Conservation (phyloP, 2,797 vertebrate genomes). For the Aulostomus chinensis region DNA sequence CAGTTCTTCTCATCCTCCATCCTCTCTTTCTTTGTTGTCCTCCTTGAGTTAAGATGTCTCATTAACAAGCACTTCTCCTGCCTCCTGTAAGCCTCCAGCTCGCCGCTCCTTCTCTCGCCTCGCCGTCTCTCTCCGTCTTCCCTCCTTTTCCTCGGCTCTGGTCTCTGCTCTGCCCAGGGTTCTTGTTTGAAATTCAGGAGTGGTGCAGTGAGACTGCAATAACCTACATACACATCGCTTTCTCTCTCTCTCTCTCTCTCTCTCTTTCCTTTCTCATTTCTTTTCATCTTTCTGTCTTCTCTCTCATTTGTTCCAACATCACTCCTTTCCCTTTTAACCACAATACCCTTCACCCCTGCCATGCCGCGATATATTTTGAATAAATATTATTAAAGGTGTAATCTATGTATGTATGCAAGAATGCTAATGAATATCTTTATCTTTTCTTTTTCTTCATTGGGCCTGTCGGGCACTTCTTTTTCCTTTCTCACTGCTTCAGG, state of each 20-base stretch:
- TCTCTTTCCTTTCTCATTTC: constrained; percentile 8
- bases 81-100: constrained; percentile 70
- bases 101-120: constrained; percentile 42
- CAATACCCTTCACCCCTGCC: constrained; percentile 1
- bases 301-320: constrained; percentile 26
- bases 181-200: constrained; percentile 76
- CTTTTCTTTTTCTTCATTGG: constrained; percentile 6
- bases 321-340: constrained; percentile 19
- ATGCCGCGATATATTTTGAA: constrained; percentile 36
- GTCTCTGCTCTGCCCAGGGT: constrained; percentile 71
- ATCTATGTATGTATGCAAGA: constrained; percentile 51
- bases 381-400: constrained; percentile 47
- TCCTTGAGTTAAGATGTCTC: constrained; percentile 72
- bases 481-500: constrained; percentile 10
- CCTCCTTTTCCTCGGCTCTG: constrained; percentile 46
- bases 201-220: constrained; percentile 76
- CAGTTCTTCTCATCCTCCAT: constrained; percentile 24
- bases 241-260: constrained; percentile 31
- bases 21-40: constrained; percentile 37
- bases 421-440: constrained; percentile 36
- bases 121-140: constrained; percentile 31
- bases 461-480: constrained; percentile 30
- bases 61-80: constrained; percentile 69
- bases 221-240: constrained; percentile 71
- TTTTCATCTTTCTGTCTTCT: constrained; percentile 13